phyloP scores from a whole-genome alignment of 1,140 invertebrate species.

The Homalodisca vitripennis region DNA sequence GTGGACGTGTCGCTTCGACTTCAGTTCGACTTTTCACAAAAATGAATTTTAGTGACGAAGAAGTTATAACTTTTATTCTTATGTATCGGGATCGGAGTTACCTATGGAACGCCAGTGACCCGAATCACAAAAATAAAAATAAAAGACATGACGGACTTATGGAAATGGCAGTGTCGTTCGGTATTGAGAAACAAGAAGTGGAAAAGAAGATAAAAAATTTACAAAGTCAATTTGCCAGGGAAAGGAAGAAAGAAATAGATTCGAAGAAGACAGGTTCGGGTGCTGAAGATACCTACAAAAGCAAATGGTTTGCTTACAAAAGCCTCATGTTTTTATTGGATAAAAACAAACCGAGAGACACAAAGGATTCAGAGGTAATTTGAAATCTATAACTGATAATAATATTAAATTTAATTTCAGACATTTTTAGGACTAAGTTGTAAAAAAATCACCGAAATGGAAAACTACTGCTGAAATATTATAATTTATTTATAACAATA shows the following conservation, averaged over 20 bases:
- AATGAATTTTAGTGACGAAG: constrained; percentile 31
- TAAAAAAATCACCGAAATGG: too few relatives aligned
- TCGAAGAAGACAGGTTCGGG: constrained; percentile 36
- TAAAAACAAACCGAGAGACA: constrained; percentile 25
- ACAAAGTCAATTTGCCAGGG: constrained; percentile 36
- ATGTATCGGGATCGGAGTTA: constrained; percentile 30
- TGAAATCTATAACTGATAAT: constrained; percentile 18
- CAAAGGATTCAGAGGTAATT: constrained; percentile 22
- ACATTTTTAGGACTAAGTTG: background rate
- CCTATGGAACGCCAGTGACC: constrained; percentile 31
- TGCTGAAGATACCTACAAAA: constrained; percentile 33
- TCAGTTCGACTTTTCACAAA: background rate
- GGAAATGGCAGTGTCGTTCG: constrained; percentile 36
- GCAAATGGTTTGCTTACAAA: constrained; percentile 39
- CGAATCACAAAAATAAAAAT: constrained; percentile 34
- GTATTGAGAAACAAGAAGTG: constrained; percentile 36
- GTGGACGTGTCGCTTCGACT: constrained; percentile 2
- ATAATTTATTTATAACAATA: too few relatives aligned
- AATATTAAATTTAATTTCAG: too few relatives aligned
- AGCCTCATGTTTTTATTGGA: constrained; percentile 32
- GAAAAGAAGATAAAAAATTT: constrained; percentile 39
- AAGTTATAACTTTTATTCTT: constrained; percentile 29
- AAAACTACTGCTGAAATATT: too few relatives aligned
- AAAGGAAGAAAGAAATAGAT: constrained; percentile 39
- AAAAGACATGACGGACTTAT: constrained; percentile 34